Evolutionary conservation across 2,113 vertebrate species (phyloP).

Genomic region (Saccopteryx bilineata): DNA sequence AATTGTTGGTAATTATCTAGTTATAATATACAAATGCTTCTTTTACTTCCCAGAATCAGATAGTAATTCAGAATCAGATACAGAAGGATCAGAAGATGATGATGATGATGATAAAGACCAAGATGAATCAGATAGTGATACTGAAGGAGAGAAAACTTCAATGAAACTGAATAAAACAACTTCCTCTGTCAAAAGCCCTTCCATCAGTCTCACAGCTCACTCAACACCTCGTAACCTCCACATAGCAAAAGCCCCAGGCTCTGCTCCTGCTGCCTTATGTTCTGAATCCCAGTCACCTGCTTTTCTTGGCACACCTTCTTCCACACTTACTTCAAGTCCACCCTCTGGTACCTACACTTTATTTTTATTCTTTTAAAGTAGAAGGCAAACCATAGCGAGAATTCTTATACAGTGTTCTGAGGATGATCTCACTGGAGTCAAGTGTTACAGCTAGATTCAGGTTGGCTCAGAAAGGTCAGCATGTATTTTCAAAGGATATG

Average conservation of each 20-base stretch:
- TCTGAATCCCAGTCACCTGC: slow-evolving; percentile 87
- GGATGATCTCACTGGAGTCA: slow-evolving; percentile 59
- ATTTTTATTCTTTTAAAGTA: slow-evolving; percentile 77
- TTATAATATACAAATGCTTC: slow-evolving; percentile 83
- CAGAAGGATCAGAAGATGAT: slow-evolving; percentile 94
- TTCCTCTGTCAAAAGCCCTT: slow-evolving; percentile 91
- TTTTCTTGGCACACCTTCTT: slow-evolving; percentile 88
- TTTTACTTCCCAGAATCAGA: slow-evolving; percentile 92
- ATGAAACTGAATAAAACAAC: slow-evolving; percentile 89
- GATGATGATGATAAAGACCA: slow-evolving; percentile 93
- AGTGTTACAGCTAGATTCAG: slow-evolving; percentile 39
- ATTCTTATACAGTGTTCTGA: slow-evolving; percentile 54
- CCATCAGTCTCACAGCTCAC: slow-evolving; percentile 91
- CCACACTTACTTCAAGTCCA: slow-evolving; percentile 88
- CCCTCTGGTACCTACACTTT: slow-evolving; percentile 90
- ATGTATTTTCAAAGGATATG: slow-evolving; percentile 66
- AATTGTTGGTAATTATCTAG: slow-evolving; percentile 62
- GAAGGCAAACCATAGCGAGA: slow-evolving; percentile 51
- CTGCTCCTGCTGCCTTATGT: slow-evolving; percentile 88
- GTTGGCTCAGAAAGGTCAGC: slow-evolving; percentile 50
- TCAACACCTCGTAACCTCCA: slow-evolving; percentile 93
- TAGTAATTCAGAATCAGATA: slow-evolving; percentile 95
- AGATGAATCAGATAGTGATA: slow-evolving; percentile 92
- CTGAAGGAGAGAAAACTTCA: slow-evolving; percentile 90
- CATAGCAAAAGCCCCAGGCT: slow-evolving; percentile 89